Evolutionary conservation across 1,140 invertebrate species (phyloP), one percentile per base, ranked within the genome.

Genomic region (Atta texana): DNA sequence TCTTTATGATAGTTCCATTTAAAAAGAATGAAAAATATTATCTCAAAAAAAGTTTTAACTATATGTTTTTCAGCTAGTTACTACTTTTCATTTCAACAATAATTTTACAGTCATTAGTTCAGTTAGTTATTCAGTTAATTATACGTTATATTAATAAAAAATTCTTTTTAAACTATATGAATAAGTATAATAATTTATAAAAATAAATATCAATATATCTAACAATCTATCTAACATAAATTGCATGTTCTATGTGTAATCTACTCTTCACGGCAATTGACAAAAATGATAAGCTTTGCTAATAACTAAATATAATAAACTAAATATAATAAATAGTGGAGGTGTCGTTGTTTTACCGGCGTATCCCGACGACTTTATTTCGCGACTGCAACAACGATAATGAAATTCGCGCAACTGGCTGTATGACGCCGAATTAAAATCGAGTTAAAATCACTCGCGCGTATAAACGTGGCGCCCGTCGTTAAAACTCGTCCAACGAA

Each of bases 391-490:
- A 31, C 28, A 34, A 85, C 44, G 51, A 85, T 77, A 85, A 85
- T 78, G 82, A 85, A 85, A 78, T 77, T 85, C 82, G 82, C 80
- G 49, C 74, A 51, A 78, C 12, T 39, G 49, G 51, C 74, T 78
- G 49, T 77, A 85, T 78, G 59, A 78, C 57, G 63, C 51, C 61
- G 49, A 76, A 66, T 85, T 59, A 71, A 89, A 89, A 89, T 89
- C 88, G 87, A 87, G 76, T 89, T 87, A 86, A 89, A 89, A 89
- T 86, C 75, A 85, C 61, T 85, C 57, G 86, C 72, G 74, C 64
- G 44, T 28, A 64, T 44, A 21, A 53, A 69, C 77, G 55, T 71
- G 59, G 28, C 59, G 66, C 28, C 55, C 82, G 63, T 74, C 82
- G 63, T 74, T 86, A 82, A 87, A 87, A 87, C 57, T 84, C 80